Evolutionary conservation across 2,888 invertebrate genomes (phyloP).

Genomic region (Melanostoma scalare): DNA sequence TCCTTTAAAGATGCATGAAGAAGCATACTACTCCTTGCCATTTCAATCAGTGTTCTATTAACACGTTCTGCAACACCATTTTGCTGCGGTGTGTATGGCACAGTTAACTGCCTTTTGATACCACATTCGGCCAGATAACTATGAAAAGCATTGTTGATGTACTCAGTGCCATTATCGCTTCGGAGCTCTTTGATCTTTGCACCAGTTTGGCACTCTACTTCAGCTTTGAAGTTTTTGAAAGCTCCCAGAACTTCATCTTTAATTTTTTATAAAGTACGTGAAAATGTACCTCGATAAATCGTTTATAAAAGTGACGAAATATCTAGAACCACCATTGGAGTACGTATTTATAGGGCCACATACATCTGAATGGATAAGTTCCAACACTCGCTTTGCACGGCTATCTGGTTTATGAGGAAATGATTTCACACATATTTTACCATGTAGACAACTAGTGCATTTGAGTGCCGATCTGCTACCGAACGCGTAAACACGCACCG

Average conservation of each 20-base stretch:
- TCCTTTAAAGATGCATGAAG: conserved; percentile 26
- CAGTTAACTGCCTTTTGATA: conserved; percentile 59
- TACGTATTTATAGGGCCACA: conserved; percentile 50
- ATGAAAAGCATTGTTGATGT: conserved; percentile 50
- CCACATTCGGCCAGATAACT: conserved; percentile 58
- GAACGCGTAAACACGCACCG: no score
- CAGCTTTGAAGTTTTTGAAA: not conserved
- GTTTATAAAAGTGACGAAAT: conserved; percentile 34
- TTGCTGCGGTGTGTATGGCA: conserved; percentile 73
- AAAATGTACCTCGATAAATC: conserved; percentile 62
- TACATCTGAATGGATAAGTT: conserved; percentile 57
- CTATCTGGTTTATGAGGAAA: not conserved
- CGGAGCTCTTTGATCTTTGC: conserved; percentile 35
- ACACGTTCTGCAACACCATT: conserved; percentile 72
- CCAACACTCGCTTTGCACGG: conserved; percentile 19
- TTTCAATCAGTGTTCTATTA: conserved; percentile 67
- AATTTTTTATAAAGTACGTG: conserved; percentile 56
- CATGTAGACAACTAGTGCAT: not conserved
- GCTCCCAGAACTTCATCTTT: conserved; percentile 42
- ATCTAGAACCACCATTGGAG: conserved; percentile 36
- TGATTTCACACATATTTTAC: not conserved
- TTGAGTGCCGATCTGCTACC: no score
- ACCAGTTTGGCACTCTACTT: conserved; percentile 28
- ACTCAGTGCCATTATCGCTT: conserved; percentile 62
- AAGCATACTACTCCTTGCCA: conserved; percentile 48